Evolutionary conservation across 2,113 vertebrate species (phyloP), one percentile per base, ranked within the genome.

Genomic region (Cottus gobio): DNA sequence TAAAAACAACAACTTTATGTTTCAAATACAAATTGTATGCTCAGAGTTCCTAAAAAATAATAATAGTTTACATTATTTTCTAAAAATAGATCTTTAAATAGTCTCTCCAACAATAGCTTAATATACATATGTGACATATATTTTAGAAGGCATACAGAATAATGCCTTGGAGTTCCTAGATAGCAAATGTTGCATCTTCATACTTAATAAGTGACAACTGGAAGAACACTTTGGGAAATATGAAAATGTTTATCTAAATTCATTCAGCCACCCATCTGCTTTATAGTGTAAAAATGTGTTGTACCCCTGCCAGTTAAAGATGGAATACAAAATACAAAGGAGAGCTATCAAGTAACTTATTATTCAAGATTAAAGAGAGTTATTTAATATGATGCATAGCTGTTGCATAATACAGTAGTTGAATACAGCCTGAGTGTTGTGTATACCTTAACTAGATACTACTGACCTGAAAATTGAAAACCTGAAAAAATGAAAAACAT

Each of bases 41-140:
- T 89, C 76, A 90, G 28, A 85, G 56, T 77, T 91, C 73, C 39
- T 63, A 73, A 85, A 87, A 37, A 85, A 89, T 75, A 92, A 88
- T 69, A 91, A 87, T 75, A 90, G 89, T 91, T 90, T 90, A 92
- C 82, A 92, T 73, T 71, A 77, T 87, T 93, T 91, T 94, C 88
- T 89, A 83, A 94, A 95, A 95, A 95, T 95, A 95, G 89, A 95
- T 93, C 88, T 95, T 95, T 95, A 95, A 95, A 95, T 95, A 94
- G 73, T 94, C 88, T 94, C 93, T 93, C 86, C 84, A 89, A 89
- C 86, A 93, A 93, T 91, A 95, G 87, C 89, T 94, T 94, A 84
- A 93, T 94, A 92, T 92, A 94, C 88, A 94, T 79, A 93, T 93
- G 89, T 92, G 92, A 95, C 92, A 95, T 90, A 89, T 91, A 76